Conservation (phyloP, 2,113 vertebrate species). For the Hippopotamus amphibius region DNA sequence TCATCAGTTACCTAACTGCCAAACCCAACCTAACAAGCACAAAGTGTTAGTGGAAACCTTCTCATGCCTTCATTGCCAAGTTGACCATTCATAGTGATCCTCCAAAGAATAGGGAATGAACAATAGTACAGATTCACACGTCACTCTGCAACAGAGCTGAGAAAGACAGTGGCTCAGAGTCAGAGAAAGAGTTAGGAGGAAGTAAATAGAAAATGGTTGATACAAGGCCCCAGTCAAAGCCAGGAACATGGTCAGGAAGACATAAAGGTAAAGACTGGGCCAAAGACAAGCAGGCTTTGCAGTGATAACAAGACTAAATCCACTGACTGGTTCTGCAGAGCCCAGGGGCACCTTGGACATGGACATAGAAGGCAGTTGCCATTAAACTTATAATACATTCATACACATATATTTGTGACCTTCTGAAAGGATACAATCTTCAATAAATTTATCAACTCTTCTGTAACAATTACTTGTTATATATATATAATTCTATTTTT, state of each 20-base stretch:
- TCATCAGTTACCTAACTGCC: background rate
- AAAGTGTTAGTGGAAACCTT: background rate
- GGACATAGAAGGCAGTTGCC: background rate
- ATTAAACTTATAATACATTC: background rate
- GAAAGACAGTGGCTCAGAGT: background rate
- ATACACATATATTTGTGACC: background rate
- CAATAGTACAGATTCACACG: background rate
- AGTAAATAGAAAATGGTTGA: background rate
- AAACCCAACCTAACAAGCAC: background rate
- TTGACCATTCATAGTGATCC: background rate
- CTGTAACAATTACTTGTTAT: constrained; percentile 16
- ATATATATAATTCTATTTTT: constrained; percentile 30
- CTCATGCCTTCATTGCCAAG: background rate
- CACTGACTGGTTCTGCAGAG: background rate
- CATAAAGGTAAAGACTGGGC: background rate
- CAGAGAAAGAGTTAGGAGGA: background rate
- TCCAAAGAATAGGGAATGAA: background rate
- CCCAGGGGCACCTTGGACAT: background rate
- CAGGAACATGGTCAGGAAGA: background rate
- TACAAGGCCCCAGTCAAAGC: background rate
- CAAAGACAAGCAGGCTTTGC: background rate
- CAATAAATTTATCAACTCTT: constrained; percentile 35
- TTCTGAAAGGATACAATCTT: background rate
- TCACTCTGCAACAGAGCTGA: background rate
- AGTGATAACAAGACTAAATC: constrained; percentile 10